phyloP scores from a whole-genome alignment of 2,113 vertebrate genomes.

The Phyllopteryx taeniolatus region DNA sequence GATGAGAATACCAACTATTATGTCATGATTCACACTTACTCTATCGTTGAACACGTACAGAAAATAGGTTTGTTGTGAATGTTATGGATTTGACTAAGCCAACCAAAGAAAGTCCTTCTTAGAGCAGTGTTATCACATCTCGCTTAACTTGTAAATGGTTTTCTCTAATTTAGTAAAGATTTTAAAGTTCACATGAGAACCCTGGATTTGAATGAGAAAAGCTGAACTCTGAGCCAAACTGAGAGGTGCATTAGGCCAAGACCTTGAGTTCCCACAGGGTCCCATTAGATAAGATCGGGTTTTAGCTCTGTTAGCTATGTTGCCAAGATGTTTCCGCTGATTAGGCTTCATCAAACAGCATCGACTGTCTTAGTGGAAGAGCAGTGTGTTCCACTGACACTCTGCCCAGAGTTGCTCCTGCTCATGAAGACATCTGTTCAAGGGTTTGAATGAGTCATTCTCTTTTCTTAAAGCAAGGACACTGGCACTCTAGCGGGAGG shows the following conservation, averaged over 20 bases:
- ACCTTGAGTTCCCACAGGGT: constrained; percentile 48
- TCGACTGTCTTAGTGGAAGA: constrained; percentile 40
- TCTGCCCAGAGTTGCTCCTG: constrained; percentile 33
- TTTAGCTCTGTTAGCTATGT: constrained; percentile 46
- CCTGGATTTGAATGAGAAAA: constrained; percentile 20
- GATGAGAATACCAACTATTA: background rate
- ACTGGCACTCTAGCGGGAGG: constrained; percentile 43
- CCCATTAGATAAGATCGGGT: constrained; percentile 55
- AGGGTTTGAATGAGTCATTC: constrained; percentile 61
- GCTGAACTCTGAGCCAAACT: constrained; percentile 21
- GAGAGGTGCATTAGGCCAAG: constrained; percentile 31
- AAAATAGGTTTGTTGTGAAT: too few relatives aligned
- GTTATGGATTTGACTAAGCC: background rate
- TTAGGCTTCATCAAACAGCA: constrained; percentile 58
- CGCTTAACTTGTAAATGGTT: background rate
- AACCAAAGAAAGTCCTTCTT: background rate
- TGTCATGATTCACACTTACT: too few relatives aligned
- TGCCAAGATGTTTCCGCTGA: constrained; percentile 48
- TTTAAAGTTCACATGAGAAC: constrained; percentile 20
- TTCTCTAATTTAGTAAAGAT: constrained; percentile 2
- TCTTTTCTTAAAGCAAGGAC: constrained; percentile 47
- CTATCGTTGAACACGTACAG: too few relatives aligned
- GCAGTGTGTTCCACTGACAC: constrained; percentile 31
- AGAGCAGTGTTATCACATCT: too few relatives aligned
- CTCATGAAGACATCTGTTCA: constrained; percentile 54